These are phyloP conservation scores for Gerris lacustris DNA, from an alignment of 2,888 invertebrate species.

Conservation along the genomic window DNA sequence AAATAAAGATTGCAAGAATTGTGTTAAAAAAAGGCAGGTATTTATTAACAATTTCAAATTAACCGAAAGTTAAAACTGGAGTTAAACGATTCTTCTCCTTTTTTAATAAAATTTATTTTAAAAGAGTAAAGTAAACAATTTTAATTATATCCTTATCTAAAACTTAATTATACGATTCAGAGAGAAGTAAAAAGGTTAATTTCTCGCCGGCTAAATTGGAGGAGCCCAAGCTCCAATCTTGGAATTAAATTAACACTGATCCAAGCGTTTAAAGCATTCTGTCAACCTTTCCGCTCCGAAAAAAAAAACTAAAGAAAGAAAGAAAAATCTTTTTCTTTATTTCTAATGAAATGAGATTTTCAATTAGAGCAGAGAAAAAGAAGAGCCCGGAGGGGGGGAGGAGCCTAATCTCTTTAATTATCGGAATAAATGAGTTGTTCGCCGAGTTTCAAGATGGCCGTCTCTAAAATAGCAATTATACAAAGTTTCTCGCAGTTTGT, in stretches of 20 bases:
- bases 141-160: slow-evolving; percentile 5
- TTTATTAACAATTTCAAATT: too few species aligned
- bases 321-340: background rate
- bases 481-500: background rate
- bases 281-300: background rate
- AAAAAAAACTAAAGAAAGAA: background rate
- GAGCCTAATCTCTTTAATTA: slow-evolving; percentile 3
- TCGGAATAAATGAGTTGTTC: slow-evolving; percentile 5
- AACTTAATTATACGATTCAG: slow-evolving; percentile 5
- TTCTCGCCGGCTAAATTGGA: background rate
- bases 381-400: background rate
- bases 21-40: too few species aligned
- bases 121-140: background rate
- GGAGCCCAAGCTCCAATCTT: background rate
- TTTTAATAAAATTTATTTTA: background rate
- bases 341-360: slow-evolving; percentile 5
- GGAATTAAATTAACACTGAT: background rate
- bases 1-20: too few species aligned
- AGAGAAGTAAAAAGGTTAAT: slow-evolving; percentile 5
- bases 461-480: background rate
- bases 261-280: slow-evolving; percentile 3
- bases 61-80: too few species aligned
- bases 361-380: background rate
- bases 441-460: background rate
- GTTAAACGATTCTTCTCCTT: background rate